These are phyloP conservation scores for Perca flavescens DNA, from an alignment of 2,113 vertebrate genomes.

Conservation along the genomic window DNA sequence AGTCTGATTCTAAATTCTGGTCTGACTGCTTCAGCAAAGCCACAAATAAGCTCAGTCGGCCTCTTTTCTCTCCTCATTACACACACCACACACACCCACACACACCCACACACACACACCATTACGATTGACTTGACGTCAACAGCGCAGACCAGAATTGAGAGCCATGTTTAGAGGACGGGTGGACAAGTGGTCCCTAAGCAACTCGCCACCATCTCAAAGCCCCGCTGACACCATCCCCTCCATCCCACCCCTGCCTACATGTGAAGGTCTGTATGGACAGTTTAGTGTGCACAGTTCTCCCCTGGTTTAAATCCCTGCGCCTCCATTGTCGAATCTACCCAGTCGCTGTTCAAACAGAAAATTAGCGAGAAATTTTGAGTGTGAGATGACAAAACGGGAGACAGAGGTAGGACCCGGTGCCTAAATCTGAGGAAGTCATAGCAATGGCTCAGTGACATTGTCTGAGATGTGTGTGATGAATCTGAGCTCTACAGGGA, in stretches of 20 bases:
- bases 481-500: conserved; percentile 61
- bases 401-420: conserved; percentile 28
- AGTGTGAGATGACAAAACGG: conserved; percentile 18
- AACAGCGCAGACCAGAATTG: conserved; percentile 66
- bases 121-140: conserved; percentile 33
- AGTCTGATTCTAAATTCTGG: conserved; percentile 70
- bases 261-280: conserved; percentile 45
- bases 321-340: conserved; percentile 36
- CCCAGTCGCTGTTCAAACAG: conserved; percentile 44
- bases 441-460: conserved; percentile 25
- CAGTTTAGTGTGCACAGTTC: conserved; percentile 71
- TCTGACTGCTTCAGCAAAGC: conserved; percentile 63
- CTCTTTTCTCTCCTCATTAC: conserved; percentile 26
- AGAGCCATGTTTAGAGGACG: conserved; percentile 63
- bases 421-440: conserved; percentile 48
- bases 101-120: conserved; percentile 36
- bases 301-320: conserved; percentile 43
- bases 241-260: conserved; percentile 68
- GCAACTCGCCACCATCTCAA: conserved; percentile 59
- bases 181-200: conserved; percentile 73
- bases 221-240: conserved; percentile 61
- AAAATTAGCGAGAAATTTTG: conserved; percentile 57
- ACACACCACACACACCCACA: not conserved
- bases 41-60: conserved; percentile 49
- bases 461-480: conserved; percentile 34